Evolutionary conservation across 1,140 invertebrate genomes (phyloP), one percentile per base, ranked within the genome.

Genomic region (Protaetia brevitarsis): DNA sequence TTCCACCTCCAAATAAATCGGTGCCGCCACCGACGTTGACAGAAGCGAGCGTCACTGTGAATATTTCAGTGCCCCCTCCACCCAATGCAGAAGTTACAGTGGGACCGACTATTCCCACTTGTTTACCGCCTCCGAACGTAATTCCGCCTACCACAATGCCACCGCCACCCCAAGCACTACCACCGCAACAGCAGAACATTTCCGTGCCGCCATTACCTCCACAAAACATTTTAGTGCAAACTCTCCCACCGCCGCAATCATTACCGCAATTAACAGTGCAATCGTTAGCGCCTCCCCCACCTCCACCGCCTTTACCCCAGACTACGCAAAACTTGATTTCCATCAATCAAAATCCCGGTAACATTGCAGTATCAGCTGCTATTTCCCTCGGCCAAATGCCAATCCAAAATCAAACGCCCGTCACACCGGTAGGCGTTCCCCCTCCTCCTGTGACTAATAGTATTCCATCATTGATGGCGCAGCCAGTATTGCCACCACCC

Each of bases 401-500:
- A 1, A 23, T 67, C 7, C 66, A 67, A 57, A 66, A 36, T 36
- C 30, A 34, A 16, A 26, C 64, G 6, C 51, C 29, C 8, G 64
- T 69, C 16, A 19, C 41, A 10, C 41, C 41, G 10, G 69, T 67
- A 2, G 67, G 68, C 19, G 66, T 67, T 36, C 59, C 69, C n/a
- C 68, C 63, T 16, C 68, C 63, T 23, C 37, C 71, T 30, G 63
- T 66, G 11, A 57, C 68, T 23, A 73, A 72, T 66, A 63, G 66
- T 34, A 78, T 78, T 57, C 77, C 77, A 1, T 73, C 77, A 1
- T 61, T 78, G 34, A 77, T 78, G 76, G 74, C 75, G 2, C 77
- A 78, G 64, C 75, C 76, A 2, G 68, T 78, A 66, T 73, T 73
- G n/a, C 78, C 81, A 0, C 81, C 82, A 23, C 73, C 81, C 2